Evolutionary conservation across 1,140 invertebrate genomes (phyloP).

Genomic region (Hyphantria cunea): DNA sequence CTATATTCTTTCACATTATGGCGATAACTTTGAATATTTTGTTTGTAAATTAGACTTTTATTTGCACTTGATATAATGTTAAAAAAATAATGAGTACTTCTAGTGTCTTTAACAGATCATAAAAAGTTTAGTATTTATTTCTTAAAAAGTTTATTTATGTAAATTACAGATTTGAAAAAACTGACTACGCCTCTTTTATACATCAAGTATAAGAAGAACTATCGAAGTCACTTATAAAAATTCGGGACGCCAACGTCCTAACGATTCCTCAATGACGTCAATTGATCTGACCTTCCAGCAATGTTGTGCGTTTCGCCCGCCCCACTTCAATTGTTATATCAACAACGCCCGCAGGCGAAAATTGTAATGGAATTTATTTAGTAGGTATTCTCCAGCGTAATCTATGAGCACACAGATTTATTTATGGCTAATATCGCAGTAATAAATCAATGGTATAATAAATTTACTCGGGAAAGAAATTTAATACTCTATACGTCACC

Average conservation of each 20-base stretch:
- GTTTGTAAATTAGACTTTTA: too few relatives aligned
- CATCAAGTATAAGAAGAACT: not conserved
- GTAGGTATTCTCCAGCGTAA: constrained; percentile 7
- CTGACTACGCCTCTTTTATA: too few relatives aligned
- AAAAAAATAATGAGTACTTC: too few relatives aligned
- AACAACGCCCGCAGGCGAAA: constrained; percentile 8
- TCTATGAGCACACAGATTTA: constrained; percentile 5
- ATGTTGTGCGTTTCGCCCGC: not conserved
- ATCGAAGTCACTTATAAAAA: constrained; percentile 6
- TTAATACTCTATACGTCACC: not conserved
- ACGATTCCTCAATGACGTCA: constrained; percentile 6
- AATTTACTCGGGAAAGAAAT: constrained; percentile 1
- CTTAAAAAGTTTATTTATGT: too few relatives aligned
- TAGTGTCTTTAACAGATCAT: too few relatives aligned
- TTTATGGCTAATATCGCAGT: constrained; percentile 1
- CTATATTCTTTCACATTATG: too few relatives aligned
- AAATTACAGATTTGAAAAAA: too few relatives aligned
- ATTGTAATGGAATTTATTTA: constrained; percentile 17
- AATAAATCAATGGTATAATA: constrained; percentile 5
- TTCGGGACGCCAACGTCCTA: not conserved
- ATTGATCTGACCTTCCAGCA: not conserved
- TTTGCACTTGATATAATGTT: too few relatives aligned
- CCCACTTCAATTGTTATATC: constrained; percentile 7
- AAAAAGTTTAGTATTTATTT: too few relatives aligned
- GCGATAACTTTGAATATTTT: too few relatives aligned